Conservation (phyloP, 2,888 invertebrate genomes). For the Drosophila tripunctata region DNA sequence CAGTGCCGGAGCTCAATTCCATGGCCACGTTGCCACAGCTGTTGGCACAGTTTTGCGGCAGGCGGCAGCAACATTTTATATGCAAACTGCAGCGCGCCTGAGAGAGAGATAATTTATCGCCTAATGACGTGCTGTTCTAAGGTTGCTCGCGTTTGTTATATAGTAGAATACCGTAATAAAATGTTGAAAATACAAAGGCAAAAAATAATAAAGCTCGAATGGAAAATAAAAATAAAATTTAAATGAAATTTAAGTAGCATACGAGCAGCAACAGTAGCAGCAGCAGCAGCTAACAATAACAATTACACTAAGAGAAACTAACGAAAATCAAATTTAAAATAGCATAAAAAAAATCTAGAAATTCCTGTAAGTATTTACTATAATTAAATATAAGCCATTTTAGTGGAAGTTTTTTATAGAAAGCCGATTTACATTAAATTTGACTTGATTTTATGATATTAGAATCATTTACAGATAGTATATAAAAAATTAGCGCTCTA, state of each 20-base stretch:
- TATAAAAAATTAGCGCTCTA: too few species aligned
- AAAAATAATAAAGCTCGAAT: conserved; percentile 10
- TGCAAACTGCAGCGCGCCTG: conserved; percentile 68
- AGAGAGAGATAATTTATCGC: conserved; percentile 70
- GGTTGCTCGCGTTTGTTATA: conserved; percentile 61
- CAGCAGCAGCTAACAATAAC: conserved; percentile 22
- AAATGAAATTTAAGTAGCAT: conserved; percentile 71
- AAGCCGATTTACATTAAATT: too few species aligned
- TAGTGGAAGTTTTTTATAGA: too few species aligned
- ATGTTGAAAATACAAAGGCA: conserved; percentile 20
- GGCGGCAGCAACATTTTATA: conserved; percentile 66
- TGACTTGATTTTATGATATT: too few species aligned
- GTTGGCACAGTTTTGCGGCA: conserved; percentile 71
- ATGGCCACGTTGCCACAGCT: conserved; percentile 44
- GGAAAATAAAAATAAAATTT: conserved; percentile 53
- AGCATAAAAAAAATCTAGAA: too few species aligned
- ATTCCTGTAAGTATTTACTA: too few species aligned
- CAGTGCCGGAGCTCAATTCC: neutral
- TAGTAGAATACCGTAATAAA: conserved; percentile 73
- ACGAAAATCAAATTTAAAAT: too few species aligned
- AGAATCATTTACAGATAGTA: too few species aligned
- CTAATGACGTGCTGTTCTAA: conserved; percentile 79
- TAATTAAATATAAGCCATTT: too few species aligned
- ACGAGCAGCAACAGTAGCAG: conserved; percentile 32
- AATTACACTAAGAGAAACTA: neutral